These are phyloP conservation scores for Agrilus mali DNA, from an alignment of 2,888 invertebrate species.

Conservation along the genomic window DNA sequence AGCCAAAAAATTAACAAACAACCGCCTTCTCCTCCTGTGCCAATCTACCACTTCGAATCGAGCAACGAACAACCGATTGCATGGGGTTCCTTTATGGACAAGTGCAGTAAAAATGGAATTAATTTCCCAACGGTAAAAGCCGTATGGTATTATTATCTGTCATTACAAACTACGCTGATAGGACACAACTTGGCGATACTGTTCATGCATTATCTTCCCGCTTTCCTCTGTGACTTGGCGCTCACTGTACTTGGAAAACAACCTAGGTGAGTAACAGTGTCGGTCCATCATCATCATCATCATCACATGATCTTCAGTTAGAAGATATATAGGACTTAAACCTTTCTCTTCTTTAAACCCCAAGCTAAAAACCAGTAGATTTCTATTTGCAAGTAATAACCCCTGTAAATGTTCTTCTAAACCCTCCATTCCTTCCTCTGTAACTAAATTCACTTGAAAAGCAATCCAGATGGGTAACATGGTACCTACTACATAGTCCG, in stretches of 20 bases:
- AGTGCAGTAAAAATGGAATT: conserved; percentile 43
- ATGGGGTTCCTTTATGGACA: conserved; percentile 56
- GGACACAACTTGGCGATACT: conserved; percentile 46
- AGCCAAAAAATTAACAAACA: conserved; percentile 21
- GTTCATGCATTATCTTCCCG: conserved; percentile 54
- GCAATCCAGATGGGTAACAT: too few relatives aligned
- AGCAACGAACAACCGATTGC: conserved; percentile 70
- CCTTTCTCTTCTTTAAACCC: too few relatives aligned
- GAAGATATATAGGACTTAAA: too few relatives aligned
- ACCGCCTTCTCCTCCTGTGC: conserved; percentile 25
- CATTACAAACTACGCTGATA: conserved; percentile 45
- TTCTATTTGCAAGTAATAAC: too few relatives aligned
- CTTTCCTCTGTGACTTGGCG: conserved; percentile 44
- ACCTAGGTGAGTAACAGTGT: conserved; percentile 40
- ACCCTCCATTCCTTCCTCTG: too few relatives aligned
- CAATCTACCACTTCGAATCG: conserved; percentile 81
- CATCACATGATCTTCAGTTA: too few relatives aligned
- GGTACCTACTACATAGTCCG: too few relatives aligned
- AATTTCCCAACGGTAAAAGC: conserved; percentile 48
- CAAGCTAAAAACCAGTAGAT: too few relatives aligned
- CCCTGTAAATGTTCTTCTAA: too few relatives aligned
- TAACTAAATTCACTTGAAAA: too few relatives aligned
- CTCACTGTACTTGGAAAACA: conserved; percentile 43
- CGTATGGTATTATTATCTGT: conserved; percentile 58
- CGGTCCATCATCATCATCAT: too few relatives aligned